Evolutionary conservation across 2,797 vertebrate genomes (phyloP).

Genomic region (Peromyscus attwateri): DNA sequence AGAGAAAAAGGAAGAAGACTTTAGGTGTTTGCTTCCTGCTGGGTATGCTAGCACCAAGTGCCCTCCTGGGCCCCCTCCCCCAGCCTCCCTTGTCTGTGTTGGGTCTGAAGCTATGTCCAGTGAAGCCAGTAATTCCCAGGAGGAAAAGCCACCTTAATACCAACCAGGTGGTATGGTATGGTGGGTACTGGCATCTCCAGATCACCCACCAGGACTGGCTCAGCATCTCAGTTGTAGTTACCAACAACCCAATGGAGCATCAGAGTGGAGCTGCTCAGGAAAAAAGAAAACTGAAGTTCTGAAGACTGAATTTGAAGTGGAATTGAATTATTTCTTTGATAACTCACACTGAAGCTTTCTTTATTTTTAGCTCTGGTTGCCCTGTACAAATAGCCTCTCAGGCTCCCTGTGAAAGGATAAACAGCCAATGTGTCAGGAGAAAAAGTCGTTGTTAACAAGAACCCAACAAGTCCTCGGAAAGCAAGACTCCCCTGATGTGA

Average conservation of each 20-base stretch:
- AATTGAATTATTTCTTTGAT: background rate
- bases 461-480: background rate
- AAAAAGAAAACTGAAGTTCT: background rate
- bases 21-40: background rate
- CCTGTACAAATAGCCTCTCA: too few species aligned
- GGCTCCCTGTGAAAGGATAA: background rate
- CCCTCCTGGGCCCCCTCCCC: background rate
- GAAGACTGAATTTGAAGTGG: background rate
- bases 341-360: background rate
- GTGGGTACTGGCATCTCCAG: background rate
- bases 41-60: background rate
- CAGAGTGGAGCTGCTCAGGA: background rate
- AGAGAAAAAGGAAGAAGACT: too few species aligned
- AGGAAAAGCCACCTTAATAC: rapidly evolving
- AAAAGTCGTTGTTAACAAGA: background rate
- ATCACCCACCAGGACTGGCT: rapidly evolving
- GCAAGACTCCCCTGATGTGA: background rate
- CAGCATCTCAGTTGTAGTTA: rapidly evolving
- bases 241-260: background rate
- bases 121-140: background rate
- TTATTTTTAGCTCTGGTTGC: background rate
- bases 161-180: too few species aligned
- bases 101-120: background rate
- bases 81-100: background rate
- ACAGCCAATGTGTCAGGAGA: background rate